A percentile compares a stretch with the other conserved stretches of the same genome.
These are phyloP conservation scores for Lasioglossum oenotherae DNA, from an alignment of 2,888 invertebrate species.

Conservation along the genomic window DNA sequence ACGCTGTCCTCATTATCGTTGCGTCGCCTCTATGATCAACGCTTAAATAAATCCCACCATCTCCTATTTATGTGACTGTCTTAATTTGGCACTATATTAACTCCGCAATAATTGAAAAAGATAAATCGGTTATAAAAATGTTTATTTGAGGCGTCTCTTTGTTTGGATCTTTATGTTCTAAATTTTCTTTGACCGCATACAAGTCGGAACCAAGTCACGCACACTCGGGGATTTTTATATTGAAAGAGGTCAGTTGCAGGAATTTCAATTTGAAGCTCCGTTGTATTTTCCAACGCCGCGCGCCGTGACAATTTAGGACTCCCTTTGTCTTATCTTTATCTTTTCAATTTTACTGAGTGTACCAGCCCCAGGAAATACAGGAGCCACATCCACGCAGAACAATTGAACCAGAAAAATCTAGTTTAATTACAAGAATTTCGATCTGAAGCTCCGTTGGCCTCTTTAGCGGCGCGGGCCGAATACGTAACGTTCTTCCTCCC, in stretches of 20 bases:
- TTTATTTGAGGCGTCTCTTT: background rate
- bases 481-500: slow-evolving; percentile 35
- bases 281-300: background rate
- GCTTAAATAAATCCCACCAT: background rate
- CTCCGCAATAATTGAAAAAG: background rate
- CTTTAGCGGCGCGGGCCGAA: slow-evolving; percentile 23
- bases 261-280: background rate
- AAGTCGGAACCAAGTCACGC: background rate
- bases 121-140: background rate
- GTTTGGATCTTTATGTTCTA: background rate
- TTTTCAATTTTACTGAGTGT: background rate
- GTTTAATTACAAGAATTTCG: slow-evolving; percentile 35
- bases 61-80: background rate
- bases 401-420: background rate
- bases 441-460: slow-evolving; percentile 22
- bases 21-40: background rate
- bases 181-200: background rate
- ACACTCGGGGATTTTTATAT: background rate
- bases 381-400: background rate
- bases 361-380: background rate
- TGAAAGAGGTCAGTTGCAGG: background rate
- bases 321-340: background rate
- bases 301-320: background rate
- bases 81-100: background rate
- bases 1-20: background rate